Evolutionary conservation across 2,888 invertebrate genomes (phyloP).

Genomic region (Drosophila ustulata): DNA sequence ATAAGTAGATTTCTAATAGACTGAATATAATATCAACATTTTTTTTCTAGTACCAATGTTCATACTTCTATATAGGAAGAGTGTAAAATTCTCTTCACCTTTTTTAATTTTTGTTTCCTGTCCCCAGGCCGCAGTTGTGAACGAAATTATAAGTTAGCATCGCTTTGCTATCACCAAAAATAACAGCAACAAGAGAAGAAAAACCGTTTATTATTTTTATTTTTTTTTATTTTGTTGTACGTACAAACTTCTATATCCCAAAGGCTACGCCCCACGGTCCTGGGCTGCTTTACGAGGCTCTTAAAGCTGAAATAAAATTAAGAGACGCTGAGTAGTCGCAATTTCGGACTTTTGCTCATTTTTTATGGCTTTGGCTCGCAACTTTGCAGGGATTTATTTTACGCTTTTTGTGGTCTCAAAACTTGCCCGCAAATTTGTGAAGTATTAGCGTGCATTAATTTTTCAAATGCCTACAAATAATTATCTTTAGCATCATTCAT

Average conservation of each 20-base stretch:
- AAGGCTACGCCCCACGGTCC: slow-evolving; percentile 22
- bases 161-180: slow-evolving; percentile 36
- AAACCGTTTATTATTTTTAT: slow-evolving; percentile 6
- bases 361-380: slow-evolving; percentile 50
- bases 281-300: slow-evolving; percentile 59
- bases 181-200: neutral
- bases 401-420: slow-evolving; percentile 38
- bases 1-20: too few relatives aligned
- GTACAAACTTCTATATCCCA: slow-evolving; percentile 16
- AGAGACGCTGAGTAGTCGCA: slow-evolving; percentile 72
- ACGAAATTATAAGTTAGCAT: slow-evolving; percentile 49
- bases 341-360: slow-evolving; percentile 63
- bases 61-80: neutral
- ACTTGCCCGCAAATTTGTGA: slow-evolving; percentile 50
- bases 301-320: slow-evolving; percentile 73
- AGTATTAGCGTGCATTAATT: slow-evolving; percentile 60
- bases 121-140: slow-evolving; percentile 39
- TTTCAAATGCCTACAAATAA: slow-evolving; percentile 56
- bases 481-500: slow-evolving; percentile 52
- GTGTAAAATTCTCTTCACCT: slow-evolving; percentile 37
- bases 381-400: slow-evolving; percentile 62
- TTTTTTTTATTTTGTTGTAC: neutral
- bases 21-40: too few relatives aligned
- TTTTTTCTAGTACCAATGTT: neutral
- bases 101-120: slow-evolving; percentile 26